A percentile compares a stretch with the other conserved stretches of the same genome.
phyloP scores from a whole-genome alignment of 2,113 vertebrate genomes.

The Tringa solitaria region DNA sequence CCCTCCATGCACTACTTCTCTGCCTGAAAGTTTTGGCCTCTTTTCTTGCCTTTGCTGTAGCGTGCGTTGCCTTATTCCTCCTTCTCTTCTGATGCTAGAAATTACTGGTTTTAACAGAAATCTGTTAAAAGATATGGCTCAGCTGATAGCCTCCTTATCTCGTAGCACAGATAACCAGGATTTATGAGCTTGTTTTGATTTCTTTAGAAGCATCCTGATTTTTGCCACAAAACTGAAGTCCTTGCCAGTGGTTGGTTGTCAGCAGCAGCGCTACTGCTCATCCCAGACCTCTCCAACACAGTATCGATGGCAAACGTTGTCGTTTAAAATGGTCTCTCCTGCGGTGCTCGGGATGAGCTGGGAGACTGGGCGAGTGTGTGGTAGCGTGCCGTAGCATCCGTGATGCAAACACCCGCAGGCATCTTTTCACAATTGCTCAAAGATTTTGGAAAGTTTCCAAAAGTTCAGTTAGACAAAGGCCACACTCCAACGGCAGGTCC shows the following conservation, averaged over 20 bases:
- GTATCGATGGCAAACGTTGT: rapidly evolving
- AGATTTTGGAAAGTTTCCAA: not conserved
- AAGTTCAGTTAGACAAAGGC: not conserved
- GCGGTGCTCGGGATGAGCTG: not conserved
- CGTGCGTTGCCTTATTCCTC: not conserved
- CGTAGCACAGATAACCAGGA: not conserved
- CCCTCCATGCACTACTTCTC: not conserved
- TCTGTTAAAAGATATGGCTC: not conserved
- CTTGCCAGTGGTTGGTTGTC: not conserved
- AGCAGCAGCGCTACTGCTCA: not conserved
- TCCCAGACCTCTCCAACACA: not conserved
- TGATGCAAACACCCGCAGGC: not conserved
- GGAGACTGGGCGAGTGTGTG: not conserved
- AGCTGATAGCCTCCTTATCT: not conserved
- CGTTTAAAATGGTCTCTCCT: not conserved
- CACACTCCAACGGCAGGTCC: not conserved
- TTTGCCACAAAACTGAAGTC: not conserved
- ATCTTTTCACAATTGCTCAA: not conserved
- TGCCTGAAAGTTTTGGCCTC: not conserved
- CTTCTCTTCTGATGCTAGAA: not conserved
- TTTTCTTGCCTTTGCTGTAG: not conserved
- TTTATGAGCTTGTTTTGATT: not conserved
- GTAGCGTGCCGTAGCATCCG: rapidly evolving
- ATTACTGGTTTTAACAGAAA: not conserved
- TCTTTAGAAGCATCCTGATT: not conserved